Evolutionary conservation across 2,113 vertebrate genomes (phyloP), one percentile per base, ranked within the genome.

Genomic region (Epinephelus lanceolatus): DNA sequence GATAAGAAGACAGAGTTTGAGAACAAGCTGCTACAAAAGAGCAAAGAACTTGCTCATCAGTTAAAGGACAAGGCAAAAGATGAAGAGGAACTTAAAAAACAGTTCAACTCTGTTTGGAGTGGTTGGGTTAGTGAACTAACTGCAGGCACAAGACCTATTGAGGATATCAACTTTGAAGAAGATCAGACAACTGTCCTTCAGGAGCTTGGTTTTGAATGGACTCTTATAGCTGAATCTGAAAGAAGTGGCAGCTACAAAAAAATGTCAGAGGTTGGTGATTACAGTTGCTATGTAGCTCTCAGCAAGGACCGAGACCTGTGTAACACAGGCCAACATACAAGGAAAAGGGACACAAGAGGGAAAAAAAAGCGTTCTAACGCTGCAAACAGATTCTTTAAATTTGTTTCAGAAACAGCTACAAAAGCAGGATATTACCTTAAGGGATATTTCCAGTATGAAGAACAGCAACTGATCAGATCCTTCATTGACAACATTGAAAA

Each of bases 61-160:
- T 37, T 37, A 37, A 37, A 37, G 33, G 33, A 37, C 33, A 37
- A 37, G 33, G 33, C 33, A 37, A 37, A 37, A 37, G 33, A 37
- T 37, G 6, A 37, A 37, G 33, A 37, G 33, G 33, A 37, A 37
- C 33, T 37, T 37, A 5, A 84, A 52, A 25, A 15, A 3, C 78
- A 84, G 23, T 86, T 89, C 2, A 4, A 81, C 37, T 15, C 9
- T 53, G 40, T 78, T 14, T 86, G 84, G 88, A 61, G 9, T 1
- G 2, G 0, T n/a, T 78, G 18, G 33, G 33, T 37, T 37, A 37
- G 33, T 37, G 33, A 37, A 37, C 33, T 37, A 37, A 37, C 33
- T 37, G 33, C 33, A 37, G 33, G 33, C 1, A 37, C 33, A 37
- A 37, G 1, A 37, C 6, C 33, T 37, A 37, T 37, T 37, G 33